phyloP scores from a whole-genome alignment of 2,113 vertebrate genomes.

The Gopherus evgoodei region DNA sequence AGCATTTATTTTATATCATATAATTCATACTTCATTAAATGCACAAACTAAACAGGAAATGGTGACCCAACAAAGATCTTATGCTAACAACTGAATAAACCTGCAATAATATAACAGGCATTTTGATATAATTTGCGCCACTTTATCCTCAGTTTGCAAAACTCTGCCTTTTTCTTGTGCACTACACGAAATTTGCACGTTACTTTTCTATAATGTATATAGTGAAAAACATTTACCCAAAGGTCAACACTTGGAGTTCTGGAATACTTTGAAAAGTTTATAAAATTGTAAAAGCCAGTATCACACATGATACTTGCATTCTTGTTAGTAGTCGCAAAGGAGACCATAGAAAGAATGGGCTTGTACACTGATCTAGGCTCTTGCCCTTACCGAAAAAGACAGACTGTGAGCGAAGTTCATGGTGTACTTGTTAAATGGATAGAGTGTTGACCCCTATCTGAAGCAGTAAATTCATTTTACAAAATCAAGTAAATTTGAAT shows the following conservation, averaged over 20 bases:
- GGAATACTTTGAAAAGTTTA: neutral
- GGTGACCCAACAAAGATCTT: neutral
- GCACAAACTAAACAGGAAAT: neutral
- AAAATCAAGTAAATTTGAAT: neutral
- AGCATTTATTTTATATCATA: neutral
- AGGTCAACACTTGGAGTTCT: neutral
- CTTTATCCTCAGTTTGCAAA: neutral
- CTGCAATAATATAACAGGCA: neutral
- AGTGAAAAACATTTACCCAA: neutral
- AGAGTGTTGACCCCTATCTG: neutral
- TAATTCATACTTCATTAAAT: neutral
- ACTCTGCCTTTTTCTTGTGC: neutral
- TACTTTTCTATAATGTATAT: neutral
- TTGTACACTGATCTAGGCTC: neutral
- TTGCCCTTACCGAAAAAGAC: neutral
- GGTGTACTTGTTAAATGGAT: neutral
- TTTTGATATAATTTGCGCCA: neutral
- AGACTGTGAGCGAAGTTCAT: neutral
- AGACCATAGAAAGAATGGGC: neutral
- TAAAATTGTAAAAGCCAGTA: neutral
- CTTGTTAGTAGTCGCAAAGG: neutral
- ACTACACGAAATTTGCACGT: neutral
- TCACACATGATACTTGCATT: neutral
- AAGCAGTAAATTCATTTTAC: neutral
- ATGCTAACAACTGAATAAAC: neutral